A percentile compares a stretch with the other conserved stretches of the same genome.
Evolutionary conservation across 2,888 invertebrate genomes (phyloP).

Genomic region (Lasioglossum zephyrum): DNA sequence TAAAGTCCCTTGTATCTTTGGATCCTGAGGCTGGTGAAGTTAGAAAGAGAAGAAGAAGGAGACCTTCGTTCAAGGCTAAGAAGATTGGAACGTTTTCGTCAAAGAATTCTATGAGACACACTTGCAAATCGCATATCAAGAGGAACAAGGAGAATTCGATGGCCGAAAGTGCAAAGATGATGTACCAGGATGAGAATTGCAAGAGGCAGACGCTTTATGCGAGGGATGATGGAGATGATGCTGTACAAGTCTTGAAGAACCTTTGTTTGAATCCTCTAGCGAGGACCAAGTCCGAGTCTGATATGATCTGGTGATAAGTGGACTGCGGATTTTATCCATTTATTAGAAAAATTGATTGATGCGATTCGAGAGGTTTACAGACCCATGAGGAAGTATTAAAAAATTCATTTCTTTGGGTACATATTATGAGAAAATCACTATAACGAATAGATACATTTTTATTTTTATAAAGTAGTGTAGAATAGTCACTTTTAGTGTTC

Average conservation of each 20-base stretch:
- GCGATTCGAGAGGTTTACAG: too few species aligned
- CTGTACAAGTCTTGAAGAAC: constrained; percentile 77
- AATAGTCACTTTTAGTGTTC: too few species aligned
- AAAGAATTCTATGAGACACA: constrained; percentile 53
- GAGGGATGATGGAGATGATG: constrained; percentile 80
- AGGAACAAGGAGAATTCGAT: constrained; percentile 54
- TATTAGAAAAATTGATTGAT: not conserved
- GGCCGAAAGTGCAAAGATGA: constrained; percentile 41
- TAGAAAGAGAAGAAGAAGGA: constrained; percentile 51
- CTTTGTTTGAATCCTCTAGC: constrained; percentile 82
- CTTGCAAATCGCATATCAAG: constrained; percentile 23
- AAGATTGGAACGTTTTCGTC: constrained; percentile 67
- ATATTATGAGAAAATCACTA: too few species aligned
- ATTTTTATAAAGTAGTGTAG: too few species aligned
- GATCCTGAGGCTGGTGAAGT: constrained; percentile 27
- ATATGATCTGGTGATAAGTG: constrained; percentile 80
- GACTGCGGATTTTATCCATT: not conserved
- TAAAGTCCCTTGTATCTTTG: constrained; percentile 42
- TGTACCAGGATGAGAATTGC: constrained; percentile 50
- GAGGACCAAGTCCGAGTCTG: constrained; percentile 74
- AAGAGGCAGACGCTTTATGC: constrained; percentile 81
- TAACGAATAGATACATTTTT: too few species aligned
- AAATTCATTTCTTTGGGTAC: too few species aligned
- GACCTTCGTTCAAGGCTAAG: constrained; percentile 71
- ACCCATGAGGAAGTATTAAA: too few species aligned